Evolutionary conservation across 2,113 vertebrate genomes (phyloP).

Genomic region (Hemichromis elongatus): DNA sequence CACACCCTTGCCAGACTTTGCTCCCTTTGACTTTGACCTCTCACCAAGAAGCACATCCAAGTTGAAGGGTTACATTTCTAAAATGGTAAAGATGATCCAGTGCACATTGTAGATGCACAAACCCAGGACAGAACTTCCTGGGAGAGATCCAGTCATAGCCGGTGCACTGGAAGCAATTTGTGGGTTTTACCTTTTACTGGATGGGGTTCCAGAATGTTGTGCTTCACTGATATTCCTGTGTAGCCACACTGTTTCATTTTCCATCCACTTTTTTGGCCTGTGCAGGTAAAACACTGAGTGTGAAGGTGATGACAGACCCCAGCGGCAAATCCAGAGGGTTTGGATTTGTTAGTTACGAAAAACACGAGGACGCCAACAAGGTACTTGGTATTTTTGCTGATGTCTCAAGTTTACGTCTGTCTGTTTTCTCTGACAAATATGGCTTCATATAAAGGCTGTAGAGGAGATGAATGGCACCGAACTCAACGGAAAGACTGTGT

Average conservation of each 20-base stretch:
- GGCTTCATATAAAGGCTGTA: conserved; percentile 78
- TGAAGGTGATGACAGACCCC: conserved; percentile 96
- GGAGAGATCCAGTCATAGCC: not conserved
- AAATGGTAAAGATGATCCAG: not conserved
- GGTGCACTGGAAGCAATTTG: not conserved
- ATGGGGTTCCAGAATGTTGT: not conserved
- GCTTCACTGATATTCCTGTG: not conserved
- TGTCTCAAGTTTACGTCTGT: not conserved
- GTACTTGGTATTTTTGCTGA: conserved; percentile 60
- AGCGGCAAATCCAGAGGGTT: conserved; percentile 97
- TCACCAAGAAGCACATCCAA: not conserved
- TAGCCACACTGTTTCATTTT: not conserved
- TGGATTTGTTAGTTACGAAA: conserved; percentile 98
- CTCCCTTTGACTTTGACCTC: not conserved
- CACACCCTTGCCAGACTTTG: not conserved
- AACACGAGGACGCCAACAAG: conserved; percentile 98
- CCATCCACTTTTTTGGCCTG: not conserved
- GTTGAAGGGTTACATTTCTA: not conserved
- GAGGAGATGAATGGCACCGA: conserved; percentile 99
- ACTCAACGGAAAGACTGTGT: conserved; percentile 89
- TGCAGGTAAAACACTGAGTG: conserved; percentile 94
- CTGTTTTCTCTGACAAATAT: not conserved
- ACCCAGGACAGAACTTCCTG: not conserved
- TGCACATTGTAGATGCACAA: not conserved
- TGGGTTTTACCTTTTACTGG: not conserved